Conservation (phyloP, 2,888 invertebrate species). For the Pimpla rufipes region DNA sequence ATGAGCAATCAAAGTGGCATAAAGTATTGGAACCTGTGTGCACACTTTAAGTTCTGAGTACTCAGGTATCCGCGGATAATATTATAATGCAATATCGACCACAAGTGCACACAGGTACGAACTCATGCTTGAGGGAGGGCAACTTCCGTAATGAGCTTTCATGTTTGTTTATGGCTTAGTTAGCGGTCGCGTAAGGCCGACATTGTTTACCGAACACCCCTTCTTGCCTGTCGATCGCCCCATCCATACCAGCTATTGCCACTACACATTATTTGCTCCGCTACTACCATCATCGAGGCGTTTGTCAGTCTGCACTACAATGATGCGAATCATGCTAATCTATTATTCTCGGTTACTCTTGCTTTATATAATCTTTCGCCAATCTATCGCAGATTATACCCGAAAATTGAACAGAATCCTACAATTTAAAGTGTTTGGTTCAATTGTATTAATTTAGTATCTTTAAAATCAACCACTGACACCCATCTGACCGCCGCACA, state of each 20-base stretch:
- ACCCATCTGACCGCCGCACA: too few species aligned
- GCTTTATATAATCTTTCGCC: conserved; percentile 80
- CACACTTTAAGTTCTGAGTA: conserved; percentile 69
- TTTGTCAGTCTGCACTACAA: conserved; percentile 42
- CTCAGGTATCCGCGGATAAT: conserved; percentile 68
- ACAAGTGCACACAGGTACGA: conserved; percentile 76
- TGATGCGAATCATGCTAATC: conserved; percentile 75
- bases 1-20: conserved; percentile 53
- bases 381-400: too few species aligned
- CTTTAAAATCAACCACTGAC: too few species aligned
- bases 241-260: conserved; percentile 47
- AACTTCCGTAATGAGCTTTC: conserved; percentile 81
- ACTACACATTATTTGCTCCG: conserved; percentile 18
- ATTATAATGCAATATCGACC: conserved; percentile 83
- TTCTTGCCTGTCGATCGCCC: conserved; percentile 55
- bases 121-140: conserved; percentile 77
- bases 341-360: conserved; percentile 80
- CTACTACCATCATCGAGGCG: conserved; percentile 14
- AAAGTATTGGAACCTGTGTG: neutral
- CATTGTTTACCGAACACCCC: conserved; percentile 79
- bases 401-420: too few species aligned
- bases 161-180: conserved; percentile 79
- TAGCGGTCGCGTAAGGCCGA: conserved; percentile 77
- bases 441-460: too few species aligned
- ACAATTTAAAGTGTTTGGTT: too few species aligned